phyloP scores from a whole-genome alignment of 53 echinoderm and acorn worm genomes.

The Apostichopus leukothele region DNA sequence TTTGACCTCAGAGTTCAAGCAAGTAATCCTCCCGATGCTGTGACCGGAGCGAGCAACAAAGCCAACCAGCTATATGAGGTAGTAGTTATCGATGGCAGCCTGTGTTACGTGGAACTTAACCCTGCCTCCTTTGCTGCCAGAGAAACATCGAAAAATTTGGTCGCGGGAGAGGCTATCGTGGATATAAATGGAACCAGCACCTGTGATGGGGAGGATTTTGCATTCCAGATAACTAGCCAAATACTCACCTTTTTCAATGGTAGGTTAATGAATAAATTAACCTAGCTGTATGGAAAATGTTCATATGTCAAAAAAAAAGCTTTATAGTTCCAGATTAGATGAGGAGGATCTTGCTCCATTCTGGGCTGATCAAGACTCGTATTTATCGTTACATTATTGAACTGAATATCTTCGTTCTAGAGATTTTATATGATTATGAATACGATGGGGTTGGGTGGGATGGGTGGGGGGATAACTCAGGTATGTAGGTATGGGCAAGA shows the following conservation, averaged over 20 bases:
- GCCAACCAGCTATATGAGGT: not conserved
- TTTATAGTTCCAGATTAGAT: too few species aligned
- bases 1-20: not conserved
- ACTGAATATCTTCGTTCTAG: too few species aligned
- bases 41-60: not conserved
- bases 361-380: too few species aligned
- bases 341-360: too few species aligned
- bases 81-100: not conserved
- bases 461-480: too few species aligned
- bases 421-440: too few species aligned
- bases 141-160: not conserved
- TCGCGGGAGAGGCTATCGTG: not conserved
- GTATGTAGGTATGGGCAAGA: too few species aligned
- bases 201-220: not conserved
- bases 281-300: too few species aligned
- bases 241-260: constrained; percentile 3
- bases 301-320: too few species aligned
- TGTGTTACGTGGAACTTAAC: not conserved
- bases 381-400: too few species aligned
- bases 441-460: too few species aligned
- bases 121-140: not conserved
- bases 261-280: not conserved
- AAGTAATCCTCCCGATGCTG: not conserved
- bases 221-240: not conserved
- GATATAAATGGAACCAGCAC: not conserved